Conservation (phyloP, 2,888 invertebrate genomes). For the Clistopyga incitator region DNA sequence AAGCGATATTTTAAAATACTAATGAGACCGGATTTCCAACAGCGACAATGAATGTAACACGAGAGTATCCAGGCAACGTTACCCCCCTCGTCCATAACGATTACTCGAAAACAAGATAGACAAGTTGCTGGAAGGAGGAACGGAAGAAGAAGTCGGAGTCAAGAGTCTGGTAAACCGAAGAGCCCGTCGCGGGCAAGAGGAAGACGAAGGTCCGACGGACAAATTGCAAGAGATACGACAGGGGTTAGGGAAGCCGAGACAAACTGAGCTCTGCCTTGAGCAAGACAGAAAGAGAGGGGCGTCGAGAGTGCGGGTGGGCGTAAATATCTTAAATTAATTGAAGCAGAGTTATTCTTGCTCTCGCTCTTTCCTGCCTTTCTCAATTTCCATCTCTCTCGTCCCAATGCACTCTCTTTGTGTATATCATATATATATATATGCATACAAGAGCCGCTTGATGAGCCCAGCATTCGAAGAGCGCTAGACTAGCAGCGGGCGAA, state of each 20-base stretch:
- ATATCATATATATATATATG: not conserved
- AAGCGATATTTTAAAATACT: not conserved
- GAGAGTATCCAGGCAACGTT: not conserved
- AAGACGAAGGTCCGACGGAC: conserved; percentile 56
- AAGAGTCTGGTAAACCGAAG: not conserved
- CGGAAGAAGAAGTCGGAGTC: not conserved
- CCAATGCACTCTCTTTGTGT: not conserved
- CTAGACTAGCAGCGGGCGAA: conserved; percentile 8
- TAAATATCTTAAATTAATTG: conserved; percentile 76
- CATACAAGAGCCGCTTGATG: conserved; percentile 27
- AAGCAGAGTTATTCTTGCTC: conserved; percentile 32
- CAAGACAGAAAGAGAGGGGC: conserved; percentile 19
- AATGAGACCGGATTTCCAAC: not conserved
- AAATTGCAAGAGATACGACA: conserved; percentile 65
- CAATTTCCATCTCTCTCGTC: not conserved
- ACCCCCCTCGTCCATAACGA: conserved; percentile 5
- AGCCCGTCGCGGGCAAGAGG: not conserved
- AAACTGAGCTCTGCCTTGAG: conserved; percentile 46
- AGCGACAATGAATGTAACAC: not conserved
- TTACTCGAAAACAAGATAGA: conserved; percentile 26
- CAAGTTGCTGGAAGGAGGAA: conserved; percentile 24
- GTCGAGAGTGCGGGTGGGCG: conserved; percentile 46
- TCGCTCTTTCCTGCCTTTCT: conserved; percentile 11
- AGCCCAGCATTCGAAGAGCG: not conserved
- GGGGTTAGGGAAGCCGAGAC: conserved; percentile 40